Percentiles rank a stretch among this genome's conserved stretches.
These are phyloP conservation scores for Tribolium madens DNA, from an alignment of 1,140 invertebrate genomes.

Conservation along the genomic window DNA sequence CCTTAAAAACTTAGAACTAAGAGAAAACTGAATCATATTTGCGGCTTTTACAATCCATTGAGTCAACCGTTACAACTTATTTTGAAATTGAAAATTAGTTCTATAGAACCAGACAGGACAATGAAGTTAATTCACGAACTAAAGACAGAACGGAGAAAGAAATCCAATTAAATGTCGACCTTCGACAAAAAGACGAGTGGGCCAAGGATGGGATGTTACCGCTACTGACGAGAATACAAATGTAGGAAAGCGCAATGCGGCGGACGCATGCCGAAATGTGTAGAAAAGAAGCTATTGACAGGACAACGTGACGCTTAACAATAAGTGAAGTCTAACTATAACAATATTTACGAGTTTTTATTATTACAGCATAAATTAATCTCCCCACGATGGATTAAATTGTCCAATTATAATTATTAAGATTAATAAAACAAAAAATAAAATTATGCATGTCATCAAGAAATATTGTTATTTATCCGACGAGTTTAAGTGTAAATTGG, in stretches of 20 bases:
- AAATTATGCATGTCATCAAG: too few species aligned
- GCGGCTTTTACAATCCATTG: too few species aligned
- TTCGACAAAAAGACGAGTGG: slow-evolving; percentile 46
- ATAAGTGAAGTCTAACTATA: slow-evolving; percentile 25
- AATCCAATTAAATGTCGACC: slow-evolving; percentile 57
- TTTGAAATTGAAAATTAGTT: slow-evolving; percentile 35
- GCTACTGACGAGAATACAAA: slow-evolving; percentile 56
- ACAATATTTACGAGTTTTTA: too few species aligned
- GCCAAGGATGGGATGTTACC: slow-evolving; percentile 34
- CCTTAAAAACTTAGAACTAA: too few species aligned
- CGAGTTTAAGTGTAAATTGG: too few species aligned
- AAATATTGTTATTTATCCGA: too few species aligned
- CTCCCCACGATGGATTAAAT: too few species aligned
- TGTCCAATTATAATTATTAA: too few species aligned
- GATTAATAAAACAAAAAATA: too few species aligned
- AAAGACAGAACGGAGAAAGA: slow-evolving; percentile 54
- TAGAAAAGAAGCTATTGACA: slow-evolving; percentile 26
- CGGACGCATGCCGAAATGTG: slow-evolving; percentile 43
- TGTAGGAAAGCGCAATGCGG: slow-evolving; percentile 47
- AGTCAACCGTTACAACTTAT: neutral
- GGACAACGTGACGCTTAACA: slow-evolving; percentile 21
- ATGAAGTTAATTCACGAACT: slow-evolving; percentile 59
- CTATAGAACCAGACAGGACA: slow-evolving; percentile 46
- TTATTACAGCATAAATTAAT: too few species aligned
- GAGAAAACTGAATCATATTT: too few species aligned